A percentile compares a stretch with the other conserved stretches of the same genome.
Evolutionary conservation across 2,888 invertebrate genomes (phyloP).

Genomic region (Caenorhabditis angaria): DNA sequence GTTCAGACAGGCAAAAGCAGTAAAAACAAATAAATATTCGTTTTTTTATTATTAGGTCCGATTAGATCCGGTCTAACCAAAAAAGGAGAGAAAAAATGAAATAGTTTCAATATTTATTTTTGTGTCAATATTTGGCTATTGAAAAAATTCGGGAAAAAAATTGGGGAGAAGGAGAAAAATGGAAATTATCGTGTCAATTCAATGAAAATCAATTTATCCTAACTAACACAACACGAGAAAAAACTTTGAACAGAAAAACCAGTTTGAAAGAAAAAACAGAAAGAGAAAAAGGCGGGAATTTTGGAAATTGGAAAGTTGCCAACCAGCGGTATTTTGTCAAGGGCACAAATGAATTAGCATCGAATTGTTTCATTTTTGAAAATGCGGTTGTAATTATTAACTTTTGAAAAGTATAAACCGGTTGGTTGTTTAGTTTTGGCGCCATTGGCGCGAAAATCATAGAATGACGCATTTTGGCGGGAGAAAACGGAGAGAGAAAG

Average conservation of each 20-base stretch:
- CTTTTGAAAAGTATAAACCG: background rate
- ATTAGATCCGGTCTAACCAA: too few species aligned
- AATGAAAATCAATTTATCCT: background rate
- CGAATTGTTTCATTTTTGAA: background rate
- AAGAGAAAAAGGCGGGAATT: background rate
- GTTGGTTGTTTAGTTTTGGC: too few species aligned
- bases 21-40: background rate
- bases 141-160: too few species aligned
- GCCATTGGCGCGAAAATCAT: too few species aligned
- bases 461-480: too few species aligned
- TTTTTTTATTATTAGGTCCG: too few species aligned
- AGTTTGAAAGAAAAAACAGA: background rate
- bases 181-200: background rate
- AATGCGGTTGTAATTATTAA: too few species aligned
- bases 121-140: background rate
- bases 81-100: background rate
- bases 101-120: conserved; percentile 1
- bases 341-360: background rate
- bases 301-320: background rate
- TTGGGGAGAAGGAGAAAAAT: background rate
- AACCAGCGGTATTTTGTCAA: background rate
- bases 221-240: background rate
- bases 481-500: too few species aligned
- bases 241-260: background rate
- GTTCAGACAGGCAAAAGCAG: background rate